Evolutionary conservation across 2,797 vertebrate species (phyloP), one percentile per base, ranked within the genome.

Genomic region (Clarias laeviceps): DNA sequence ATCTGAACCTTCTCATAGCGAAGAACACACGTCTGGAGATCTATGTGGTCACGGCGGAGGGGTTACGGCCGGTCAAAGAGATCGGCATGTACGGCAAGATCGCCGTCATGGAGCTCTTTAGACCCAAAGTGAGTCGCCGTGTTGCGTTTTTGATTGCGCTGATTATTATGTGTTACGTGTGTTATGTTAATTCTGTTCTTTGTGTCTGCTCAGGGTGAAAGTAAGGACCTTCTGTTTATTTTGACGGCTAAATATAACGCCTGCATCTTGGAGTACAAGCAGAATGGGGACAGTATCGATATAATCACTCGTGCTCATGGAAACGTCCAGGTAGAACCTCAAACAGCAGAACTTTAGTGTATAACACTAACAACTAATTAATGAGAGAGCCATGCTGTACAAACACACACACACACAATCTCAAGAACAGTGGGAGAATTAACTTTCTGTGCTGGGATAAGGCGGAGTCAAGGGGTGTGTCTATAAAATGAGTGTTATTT

Each of bases 51-150:
- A 99, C 98, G 0, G 96, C 98, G 0, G 98, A 99, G 89, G 98
- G 98, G 27, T 96, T 99, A 32, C 92, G 98, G 87, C 98, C 98
- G 0, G 98, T 99, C 85, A 99, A 99, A 86, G 98, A 99, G 91
- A 97, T 99, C 80, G 98, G 98, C 87, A 99, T 99, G 98, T 99
- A 99, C 0, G 98, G 98, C 54, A 99, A 98, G 91, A 99, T 98
- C 0, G 96, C 97, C 0, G 98, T 99, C 87, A 99, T 99, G 98
- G 97, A 99, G 91, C 98, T 99, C 64, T 99, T 99, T 92, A 94
- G 98, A 54, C 98, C 98, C 32, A 99, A 99, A 96, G 98, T 99
- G 85, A 81, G 94, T 65, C 1, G 1, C 11, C 5, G 15, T 11
- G 7, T 24, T 29, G 24, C 7, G 1, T 2, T 32, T 37, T 27